Evolutionary conservation across 2,113 vertebrate species (phyloP), one percentile per base, ranked within the genome.

Genomic region (Ammodytes dubius): DNA sequence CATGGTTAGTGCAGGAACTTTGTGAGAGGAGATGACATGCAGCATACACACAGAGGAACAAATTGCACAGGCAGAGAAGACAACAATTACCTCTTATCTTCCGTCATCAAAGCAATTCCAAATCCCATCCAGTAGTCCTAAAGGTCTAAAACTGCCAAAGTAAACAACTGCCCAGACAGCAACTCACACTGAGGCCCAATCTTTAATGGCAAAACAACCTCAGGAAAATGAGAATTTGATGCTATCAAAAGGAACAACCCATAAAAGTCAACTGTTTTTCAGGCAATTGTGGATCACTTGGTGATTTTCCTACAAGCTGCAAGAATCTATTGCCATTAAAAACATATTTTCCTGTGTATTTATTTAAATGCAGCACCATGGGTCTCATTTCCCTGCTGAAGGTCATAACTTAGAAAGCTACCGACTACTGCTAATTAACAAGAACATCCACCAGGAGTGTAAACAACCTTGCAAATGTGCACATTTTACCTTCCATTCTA

Each of bases 11-110:
- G 27, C 27, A 47, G n/a, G n/a, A 2, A 46, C 27, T 43, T 37
- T 69, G 27, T 54, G 7, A 27, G 77, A 79, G 73, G 46, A 69
- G 42, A 70, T 37, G n/a, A 58, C 57, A 65, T 49, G 19, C 68
- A 54, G 58, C 17, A 11, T 5, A 57, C 40, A 57, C 40, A 75
- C 15, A 63, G 13, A 37, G n/a, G 7, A 56, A 50, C 10, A 40
- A 10, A 14, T 13, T 46, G 63, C 27, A n/a, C 27, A 5, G 42
- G 17, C 54, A 66, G 53, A 50, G 14, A 69, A 35, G 6, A 58
- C 10, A 63, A 13, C 61, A 14, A 58, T 70, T 0, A 54, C 35
- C 53, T 2, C 7, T 39, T 69, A 46, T 63, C 58, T 74, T 35
- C 66, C 74, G 37, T 46, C 65, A 77, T 59, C 15, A 49, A 15